Base-by-base conservation (phyloP, 1,140 invertebrate species). In the Panagrolaimus sp. region DNA sequence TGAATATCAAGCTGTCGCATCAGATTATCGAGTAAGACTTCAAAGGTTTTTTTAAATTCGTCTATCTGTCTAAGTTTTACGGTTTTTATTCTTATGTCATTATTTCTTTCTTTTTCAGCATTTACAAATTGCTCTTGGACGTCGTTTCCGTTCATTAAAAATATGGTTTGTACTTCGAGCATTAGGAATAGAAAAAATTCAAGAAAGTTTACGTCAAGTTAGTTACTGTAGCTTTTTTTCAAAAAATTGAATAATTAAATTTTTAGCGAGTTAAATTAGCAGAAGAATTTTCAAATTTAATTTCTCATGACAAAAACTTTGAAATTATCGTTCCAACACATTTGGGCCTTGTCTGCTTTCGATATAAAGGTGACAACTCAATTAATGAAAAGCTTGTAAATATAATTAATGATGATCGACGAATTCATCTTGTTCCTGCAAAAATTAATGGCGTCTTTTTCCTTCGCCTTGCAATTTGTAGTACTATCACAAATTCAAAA, bases 41-140 rank as follows among this genome's bases (percentile, higher is more conserved):
- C 27, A 20, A 27, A 23, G 25, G 2, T 64, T 67, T 51, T 16
- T 57, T 67, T 27, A n/a, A 8, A 67, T 16, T 66, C 44, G 48
- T n/a, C n/a, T n/a, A n/a, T n/a, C n/a, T 46, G 23, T 75, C 44
- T n/a, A 14, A 16, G n/a, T 31, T 70, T 69, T 13, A 46, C 7
- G 45, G 25, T 27, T 20, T 69, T 27, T 45, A 74, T 66, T 20
- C 14, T 4, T 42, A n/a, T n/a, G n/a, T n/a, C n/a, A n/a, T n/a
- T n/a, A n/a, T 11, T 43, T 16, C 66, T 61, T 20, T 13, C n/a
- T n/a, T 66, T 62, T 70, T 70, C 47, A 70, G 69, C 69, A 70
- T 80, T 95, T 92, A 91, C 92, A 95, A 85, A 93, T 97, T 77
- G 88, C 92, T 11, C 83, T 96, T 45, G 92, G 92, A 5, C 86